Base-by-base conservation (phyloP, 2,113 vertebrate species). In the Misgurnus anguillicaudatus region DNA sequence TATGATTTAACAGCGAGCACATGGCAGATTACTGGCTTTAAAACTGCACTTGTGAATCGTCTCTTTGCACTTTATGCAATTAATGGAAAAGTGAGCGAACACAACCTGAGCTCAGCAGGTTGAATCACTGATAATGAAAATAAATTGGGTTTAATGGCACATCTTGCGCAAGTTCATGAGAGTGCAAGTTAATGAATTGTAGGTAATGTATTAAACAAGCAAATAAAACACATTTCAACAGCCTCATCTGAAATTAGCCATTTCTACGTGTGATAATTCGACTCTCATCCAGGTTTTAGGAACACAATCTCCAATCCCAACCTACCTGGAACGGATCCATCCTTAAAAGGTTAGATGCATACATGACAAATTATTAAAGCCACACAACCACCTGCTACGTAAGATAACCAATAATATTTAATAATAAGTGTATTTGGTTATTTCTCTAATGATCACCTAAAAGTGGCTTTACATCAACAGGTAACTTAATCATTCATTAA, bases 281-380 rank as follows among this genome's bases (percentile, higher is more conserved):
- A 31, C 24, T 31, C 51, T 58, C 65, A 69, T 70, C 60, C 47
- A 75, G 9, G 65, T 21, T 69, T 47, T 39, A 79, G 63, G 58
- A 19, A 38, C 16, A 42, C 42, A 62, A 13, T 69, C 78, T 31
- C 42, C 2, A 31, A 31, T 41, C 19, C 69, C 9, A 58, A 31
- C 4, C 4, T 39, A n/a, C 36, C 2, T 16, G 58, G 6, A 70
- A 0, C 1, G 1, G 6, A 58, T 9, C 60, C 19, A 14, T 9
- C 6, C n/a, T n/a, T n/a, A n/a, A n/a, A n/a, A 31, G 24, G 24
- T 31, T 31, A 31, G 24, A 31, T 31, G 24, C 24, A 31, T 31
- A 31, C 24, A 31, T 31, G 24, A 31, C 24, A 31, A 31, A 31
- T 31, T 31, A 31, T 31, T 31, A 1, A 31, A 31, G 24, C 24